Evolutionary conservation across 2,797 vertebrate species (phyloP), one percentile per base, ranked within the genome.

Genomic region (Acipenser oxyrinchus): DNA sequence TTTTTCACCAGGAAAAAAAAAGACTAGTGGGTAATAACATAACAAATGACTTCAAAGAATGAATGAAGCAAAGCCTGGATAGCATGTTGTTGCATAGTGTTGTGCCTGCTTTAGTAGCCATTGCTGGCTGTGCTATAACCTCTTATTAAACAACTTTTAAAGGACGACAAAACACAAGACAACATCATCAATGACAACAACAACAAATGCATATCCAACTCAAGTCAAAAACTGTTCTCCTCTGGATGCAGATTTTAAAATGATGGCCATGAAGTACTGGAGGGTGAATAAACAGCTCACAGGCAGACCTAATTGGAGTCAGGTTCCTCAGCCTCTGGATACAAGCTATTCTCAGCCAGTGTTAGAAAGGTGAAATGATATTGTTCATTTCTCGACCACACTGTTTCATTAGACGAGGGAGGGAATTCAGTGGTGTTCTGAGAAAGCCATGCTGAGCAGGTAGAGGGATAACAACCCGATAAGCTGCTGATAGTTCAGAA

Each of bases 61-160:
- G 74, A 77, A 74, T 69, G 66, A 82, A 87, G 79, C 83, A 78
- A 80, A 83, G 86, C 84, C 71, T 75, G 83, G 81, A 81, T 83
- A 87, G 88, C 87, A 89, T 88, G 88, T 73, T 72, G 72, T 84
- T 71, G 13, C 72, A 18, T 75, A 72, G 79, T 84, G 81, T 80
- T 83, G 81, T 89, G 87, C 84, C 88, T 85, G 90, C 83, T 86
- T 89, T 80, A 86, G 78, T 82, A 85, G 83, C 84, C 86, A 83
- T 88, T 79, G 76, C 72, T 79, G 79, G 80, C 75, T 75, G 75
- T 76, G 71, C 73, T 78, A 65, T 75, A 70, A 74, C 77, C 77
- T 84, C 74, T 80, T 69, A 72, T 62, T 70, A 77, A n/a, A n/a
- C 23, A 37, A 37, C 23, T 71, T 81, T 62, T 70, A 67, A 57